phyloP scores from a whole-genome alignment of 2,797 vertebrate genomes.

The Sphenopsis melanotis region DNA sequence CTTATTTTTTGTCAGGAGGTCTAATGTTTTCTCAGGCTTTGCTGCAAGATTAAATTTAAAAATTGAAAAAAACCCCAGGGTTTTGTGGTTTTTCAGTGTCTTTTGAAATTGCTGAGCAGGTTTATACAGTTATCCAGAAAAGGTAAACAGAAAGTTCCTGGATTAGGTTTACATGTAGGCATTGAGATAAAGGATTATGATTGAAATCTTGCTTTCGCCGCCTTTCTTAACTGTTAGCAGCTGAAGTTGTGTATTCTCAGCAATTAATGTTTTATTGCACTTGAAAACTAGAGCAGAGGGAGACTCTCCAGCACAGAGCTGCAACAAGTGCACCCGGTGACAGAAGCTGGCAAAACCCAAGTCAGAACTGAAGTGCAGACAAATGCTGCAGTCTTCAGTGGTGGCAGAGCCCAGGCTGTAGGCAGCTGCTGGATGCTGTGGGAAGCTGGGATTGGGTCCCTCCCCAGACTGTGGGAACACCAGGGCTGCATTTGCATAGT shows the following conservation, averaged over 20 bases:
- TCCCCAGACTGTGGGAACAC: constrained; percentile 9
- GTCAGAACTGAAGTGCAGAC: background rate
- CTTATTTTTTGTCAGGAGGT: background rate
- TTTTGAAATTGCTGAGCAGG: constrained; percentile 8
- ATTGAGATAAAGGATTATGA: background rate
- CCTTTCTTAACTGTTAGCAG: background rate
- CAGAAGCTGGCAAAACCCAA: background rate
- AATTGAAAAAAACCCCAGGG: fast-evolving
- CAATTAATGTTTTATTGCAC: background rate
- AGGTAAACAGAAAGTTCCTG: constrained; percentile 3
- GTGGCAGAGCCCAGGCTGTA: background rate
- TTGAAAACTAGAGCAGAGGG: background rate
- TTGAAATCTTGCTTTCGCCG: background rate
- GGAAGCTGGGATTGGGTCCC: background rate
- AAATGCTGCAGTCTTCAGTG: background rate
- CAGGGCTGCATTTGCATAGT: background rate
- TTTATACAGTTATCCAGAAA: constrained; percentile 3
- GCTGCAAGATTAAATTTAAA: background rate
- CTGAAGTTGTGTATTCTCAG: background rate
- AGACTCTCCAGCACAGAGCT: background rate
- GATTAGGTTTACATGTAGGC: background rate
- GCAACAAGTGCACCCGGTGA: background rate
- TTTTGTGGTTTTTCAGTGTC: background rate
- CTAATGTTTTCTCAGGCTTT: background rate
- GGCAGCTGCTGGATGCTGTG: background rate